phyloP scores from a whole-genome alignment of 2,888 invertebrate species.

The Villa cingulata region DNA sequence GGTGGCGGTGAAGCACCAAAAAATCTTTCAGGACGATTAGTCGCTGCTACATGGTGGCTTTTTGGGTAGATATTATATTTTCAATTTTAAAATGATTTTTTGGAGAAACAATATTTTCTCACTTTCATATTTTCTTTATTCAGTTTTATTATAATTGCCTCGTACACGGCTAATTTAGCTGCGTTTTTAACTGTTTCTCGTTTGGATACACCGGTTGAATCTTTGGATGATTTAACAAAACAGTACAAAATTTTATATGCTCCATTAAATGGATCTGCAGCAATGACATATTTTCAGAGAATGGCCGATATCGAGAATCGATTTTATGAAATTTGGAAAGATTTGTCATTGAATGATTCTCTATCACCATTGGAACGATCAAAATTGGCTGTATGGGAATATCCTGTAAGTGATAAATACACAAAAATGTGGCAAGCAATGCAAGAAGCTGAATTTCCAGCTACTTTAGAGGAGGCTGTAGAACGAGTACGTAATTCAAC shows the following conservation, averaged over 20 bases:
- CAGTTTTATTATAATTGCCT: slow-evolving; percentile 92
- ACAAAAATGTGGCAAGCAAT: slow-evolving; percentile 98
- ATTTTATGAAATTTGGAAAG: slow-evolving; percentile 99
- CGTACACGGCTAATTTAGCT: slow-evolving; percentile 95
- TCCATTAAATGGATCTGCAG: slow-evolving; percentile 72
- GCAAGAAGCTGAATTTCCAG: slow-evolving; percentile 69
- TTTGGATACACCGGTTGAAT: slow-evolving; percentile 83
- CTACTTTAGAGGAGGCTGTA: slow-evolving; percentile 65
- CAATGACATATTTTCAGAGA: slow-evolving; percentile 87
- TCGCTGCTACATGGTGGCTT: slow-evolving; percentile 98
- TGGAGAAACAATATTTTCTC: not conserved
- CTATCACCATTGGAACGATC: slow-evolving; percentile 79
- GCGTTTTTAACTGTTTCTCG: slow-evolving; percentile 92
- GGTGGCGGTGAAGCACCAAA: slow-evolving; percentile 94
- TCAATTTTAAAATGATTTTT: not conserved
- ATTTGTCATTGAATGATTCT: slow-evolving; percentile 92
- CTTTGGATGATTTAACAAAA: slow-evolving; percentile 85
- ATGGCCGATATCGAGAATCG: slow-evolving; percentile 91
- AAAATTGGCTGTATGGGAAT: slow-evolving; percentile 95
- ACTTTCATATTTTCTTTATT: slow-evolving; percentile 1
- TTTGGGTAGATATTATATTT: slow-evolving; percentile 51
- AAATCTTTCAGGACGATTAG: slow-evolving; percentile 84
- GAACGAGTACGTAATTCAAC: slow-evolving; percentile 51
- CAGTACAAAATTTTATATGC: slow-evolving; percentile 95
- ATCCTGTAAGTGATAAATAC: slow-evolving; percentile 95